Evolutionary conservation across 2,888 invertebrate genomes (phyloP), one percentile per base, ranked within the genome.

Genomic region (Phengaris alcon): DNA sequence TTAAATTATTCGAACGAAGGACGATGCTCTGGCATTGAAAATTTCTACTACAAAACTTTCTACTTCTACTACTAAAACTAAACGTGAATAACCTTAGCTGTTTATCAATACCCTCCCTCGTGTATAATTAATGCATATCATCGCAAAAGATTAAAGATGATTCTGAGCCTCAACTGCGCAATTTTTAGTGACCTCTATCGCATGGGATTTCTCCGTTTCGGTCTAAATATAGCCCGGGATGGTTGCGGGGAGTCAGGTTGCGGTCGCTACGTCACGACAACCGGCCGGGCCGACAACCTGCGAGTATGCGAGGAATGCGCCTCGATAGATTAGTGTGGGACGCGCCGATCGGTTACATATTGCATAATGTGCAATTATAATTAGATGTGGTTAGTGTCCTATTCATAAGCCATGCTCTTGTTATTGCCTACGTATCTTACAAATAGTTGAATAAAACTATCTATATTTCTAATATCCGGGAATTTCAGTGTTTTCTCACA

Each of bases 271-370:
- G 90, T 90, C 90, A 90, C 84, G 83, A 86, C 87, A 85, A 87
- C 87, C 84, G 79, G 81, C 83, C 81, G 86, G 88, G 90, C 90
- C 90, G 90, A 90, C 90, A 91, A 90, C 90, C 91, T 88, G 87
- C 83, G 86, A 85, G 81, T 86, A 92, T 91, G 90, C 85, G 84
- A 82, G 89, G 91, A 90, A 93, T 92, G 92, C 86, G 88, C 88
- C 86, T 88, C 88, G 85, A 85, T 85, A 86, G 83, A 86, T 86
- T 84, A 85, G 87, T 88, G 91, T 90, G 88, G 91, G 90, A 89
- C 89, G 89, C 85, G 85, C 86, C 86, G 86, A 86, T 82, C 81
- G 80, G 82, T 87, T 84, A 84, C 80, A 74, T 82, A 81, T 81
- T 82, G 83, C 84, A 84, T 52, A 81, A 84, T 84, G 51, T 51